Evolutionary conservation across 2,888 invertebrate genomes (phyloP), one percentile per base, ranked within the genome.

Genomic region (Machimus rusticus): DNA sequence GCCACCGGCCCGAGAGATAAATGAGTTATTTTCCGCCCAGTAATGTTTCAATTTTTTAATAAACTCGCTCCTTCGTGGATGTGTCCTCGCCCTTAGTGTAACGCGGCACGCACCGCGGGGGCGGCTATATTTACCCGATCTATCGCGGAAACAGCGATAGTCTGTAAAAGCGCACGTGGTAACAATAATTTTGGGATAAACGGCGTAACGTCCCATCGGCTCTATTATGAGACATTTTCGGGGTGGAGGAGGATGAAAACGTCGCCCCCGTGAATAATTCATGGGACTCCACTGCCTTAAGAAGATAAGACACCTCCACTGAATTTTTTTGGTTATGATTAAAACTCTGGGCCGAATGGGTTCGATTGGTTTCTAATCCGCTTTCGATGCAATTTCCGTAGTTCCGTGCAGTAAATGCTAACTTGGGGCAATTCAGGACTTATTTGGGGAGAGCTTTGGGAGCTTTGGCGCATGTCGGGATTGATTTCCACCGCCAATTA

Each of bases 11-110:
- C 23, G 28, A 51, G 66, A 84, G 66, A 28, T 84, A 84, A 84
- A 84, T 84, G 66, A 84, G 84, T 39, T 84, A 84, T 76, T 76
- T 37, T 76, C 34, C 76, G 34, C 39, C 66, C 66, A 9, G 28
- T 28, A 66, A 66, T 66, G 66, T 66, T 66, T 66, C 66, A 66
- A 66, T 66, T 66, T 66, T 66, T 66, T 66, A 66, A 66, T 66
- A 66, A 66, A 66, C 66, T 46, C 12, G 16, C 28, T 57, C 23
- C 28, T 28, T 8, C 14, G 23, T 66, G 14, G 28, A 8, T 12
- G 66, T 28, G 14, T 66, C 66, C 66, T 19, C 4, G 66, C 14
- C 66, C 19, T 12, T 66, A 23, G 19, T 28, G 8, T 19, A 66
- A 66, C 28, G 14, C 66, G 5, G 23, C 57, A 66, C 66, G 66